Percentiles rank a stretch among this genome's conserved stretches.
phyloP scores from a whole-genome alignment of 2,888 invertebrate genomes.

The Schizotus pectinicornis region DNA sequence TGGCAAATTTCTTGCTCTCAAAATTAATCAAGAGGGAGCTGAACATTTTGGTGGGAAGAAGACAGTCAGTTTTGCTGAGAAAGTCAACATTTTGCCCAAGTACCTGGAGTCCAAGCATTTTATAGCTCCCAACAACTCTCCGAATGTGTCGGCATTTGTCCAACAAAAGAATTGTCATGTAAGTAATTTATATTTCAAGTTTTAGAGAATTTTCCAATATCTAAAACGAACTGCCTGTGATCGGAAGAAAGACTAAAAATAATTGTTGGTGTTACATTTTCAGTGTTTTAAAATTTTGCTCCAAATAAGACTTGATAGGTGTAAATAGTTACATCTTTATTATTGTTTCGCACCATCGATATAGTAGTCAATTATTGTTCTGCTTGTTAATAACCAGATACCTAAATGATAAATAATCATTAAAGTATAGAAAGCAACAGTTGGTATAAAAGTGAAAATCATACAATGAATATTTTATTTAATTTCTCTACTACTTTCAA shows the following conservation, averaged over 20 bases:
- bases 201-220: no score
- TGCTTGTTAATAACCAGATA: no score
- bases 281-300: no score
- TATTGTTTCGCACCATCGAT: no score
- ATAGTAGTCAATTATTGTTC: no score
- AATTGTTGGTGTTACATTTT: no score
- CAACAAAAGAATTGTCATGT: conserved; percentile 66
- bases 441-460: background rate
- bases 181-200: conserved; percentile 37
- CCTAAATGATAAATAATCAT: no score
- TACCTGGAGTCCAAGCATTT: conserved; percentile 58
- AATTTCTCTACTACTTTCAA: background rate
- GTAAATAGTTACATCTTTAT: no score
- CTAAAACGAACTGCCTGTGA: no score
- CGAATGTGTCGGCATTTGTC: conserved; percentile 72
- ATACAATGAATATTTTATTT: background rate
- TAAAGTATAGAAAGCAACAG: no score
- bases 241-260: no score
- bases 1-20: conserved; percentile 72
- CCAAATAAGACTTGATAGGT: no score
- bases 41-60: conserved; percentile 69
- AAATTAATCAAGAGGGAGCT: conserved; percentile 72
- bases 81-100: conserved; percentile 62
- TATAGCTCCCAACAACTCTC: conserved; percentile 76
- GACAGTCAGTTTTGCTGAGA: conserved; percentile 79